A percentile compares a stretch with the other conserved stretches of the same genome.
These are phyloP conservation scores for Siderastrea siderea DNA, from an alignment of 92 coral and sea anemone species.

Conservation along the genomic window DNA sequence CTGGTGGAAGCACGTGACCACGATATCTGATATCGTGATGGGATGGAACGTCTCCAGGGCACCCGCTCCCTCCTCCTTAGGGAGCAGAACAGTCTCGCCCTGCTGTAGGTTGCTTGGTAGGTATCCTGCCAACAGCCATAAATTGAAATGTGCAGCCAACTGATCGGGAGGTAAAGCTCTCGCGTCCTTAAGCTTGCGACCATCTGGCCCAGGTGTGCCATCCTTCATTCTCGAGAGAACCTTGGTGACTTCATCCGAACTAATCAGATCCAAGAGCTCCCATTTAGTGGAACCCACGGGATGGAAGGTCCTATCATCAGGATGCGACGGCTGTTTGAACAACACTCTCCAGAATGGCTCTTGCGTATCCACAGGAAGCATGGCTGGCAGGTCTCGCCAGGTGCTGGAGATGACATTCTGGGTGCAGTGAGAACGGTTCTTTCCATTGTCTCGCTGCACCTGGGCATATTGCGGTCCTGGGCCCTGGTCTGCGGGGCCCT, in stretches of 20 bases:
- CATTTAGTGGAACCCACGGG: background rate
- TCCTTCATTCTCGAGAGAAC: background rate
- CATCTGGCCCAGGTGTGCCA: background rate
- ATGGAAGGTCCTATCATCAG: background rate
- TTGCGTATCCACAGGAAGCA: background rate
- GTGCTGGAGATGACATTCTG: too few species aligned
- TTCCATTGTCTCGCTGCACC: background rate
- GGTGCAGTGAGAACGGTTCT: too few species aligned
- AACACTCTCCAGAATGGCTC: background rate
- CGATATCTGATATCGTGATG: conserved; percentile 27
- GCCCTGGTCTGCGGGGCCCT: background rate
- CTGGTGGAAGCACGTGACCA: conserved; percentile 31
- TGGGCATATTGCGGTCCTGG: background rate
- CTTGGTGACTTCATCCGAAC: background rate
- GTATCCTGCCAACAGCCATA: conserved; percentile 25
- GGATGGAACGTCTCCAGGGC: background rate
- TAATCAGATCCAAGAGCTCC: background rate
- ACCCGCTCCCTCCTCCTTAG: background rate
- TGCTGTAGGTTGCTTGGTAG: background rate
- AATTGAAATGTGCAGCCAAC: background rate
- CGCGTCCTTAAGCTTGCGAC: background rate
- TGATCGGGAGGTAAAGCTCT: background rate
- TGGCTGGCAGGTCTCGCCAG: background rate
- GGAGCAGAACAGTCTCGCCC: conserved; percentile 36
- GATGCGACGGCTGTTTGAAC: background rate